These are phyloP conservation scores for Eupithecia exiguata DNA, from an alignment of 2,888 invertebrate genomes.

Conservation along the genomic window DNA sequence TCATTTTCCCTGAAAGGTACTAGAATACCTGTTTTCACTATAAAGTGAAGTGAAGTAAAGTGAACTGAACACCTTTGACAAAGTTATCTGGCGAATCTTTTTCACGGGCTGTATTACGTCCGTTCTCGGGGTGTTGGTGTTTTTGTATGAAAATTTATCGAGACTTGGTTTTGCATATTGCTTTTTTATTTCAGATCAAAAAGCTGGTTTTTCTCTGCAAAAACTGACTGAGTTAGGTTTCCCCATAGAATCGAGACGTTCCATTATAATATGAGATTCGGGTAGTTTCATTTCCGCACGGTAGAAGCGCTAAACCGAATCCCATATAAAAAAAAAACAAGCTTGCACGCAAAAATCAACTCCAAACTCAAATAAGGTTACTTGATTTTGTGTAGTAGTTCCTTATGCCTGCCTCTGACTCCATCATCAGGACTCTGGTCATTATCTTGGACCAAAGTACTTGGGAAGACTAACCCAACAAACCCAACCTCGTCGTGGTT, in stretches of 20 bases:
- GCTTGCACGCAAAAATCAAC: too few relatives aligned
- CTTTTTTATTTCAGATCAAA: background rate
- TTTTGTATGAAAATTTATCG: background rate
- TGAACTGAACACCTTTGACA: slow-evolving; percentile 60
- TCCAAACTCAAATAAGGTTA: too few relatives aligned
- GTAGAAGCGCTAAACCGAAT: background rate
- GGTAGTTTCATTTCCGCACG: background rate
- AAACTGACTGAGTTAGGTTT: background rate
- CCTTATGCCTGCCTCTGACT: too few relatives aligned
- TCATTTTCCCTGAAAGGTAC: slow-evolving; percentile 58
- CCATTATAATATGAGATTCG: background rate
- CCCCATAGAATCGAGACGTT: rapidly evolving
- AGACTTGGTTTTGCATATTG: background rate
- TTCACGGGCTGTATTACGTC: slow-evolving; percentile 53
- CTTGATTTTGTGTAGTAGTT: too few relatives aligned
- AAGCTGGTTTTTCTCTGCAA: background rate
- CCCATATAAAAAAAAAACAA: background rate
- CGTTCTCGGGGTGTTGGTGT: slow-evolving; percentile 29
- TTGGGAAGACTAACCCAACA: too few relatives aligned
- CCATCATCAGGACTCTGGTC: too few relatives aligned
- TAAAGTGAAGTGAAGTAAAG: slow-evolving; percentile 52
- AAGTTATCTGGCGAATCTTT: slow-evolving; percentile 66
- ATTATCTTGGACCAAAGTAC: too few relatives aligned
- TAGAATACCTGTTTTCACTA: slow-evolving; percentile 55
- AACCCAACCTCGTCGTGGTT: too few relatives aligned